phyloP scores from a whole-genome alignment of 2,113 vertebrate species.

The Antennarius striatus region DNA sequence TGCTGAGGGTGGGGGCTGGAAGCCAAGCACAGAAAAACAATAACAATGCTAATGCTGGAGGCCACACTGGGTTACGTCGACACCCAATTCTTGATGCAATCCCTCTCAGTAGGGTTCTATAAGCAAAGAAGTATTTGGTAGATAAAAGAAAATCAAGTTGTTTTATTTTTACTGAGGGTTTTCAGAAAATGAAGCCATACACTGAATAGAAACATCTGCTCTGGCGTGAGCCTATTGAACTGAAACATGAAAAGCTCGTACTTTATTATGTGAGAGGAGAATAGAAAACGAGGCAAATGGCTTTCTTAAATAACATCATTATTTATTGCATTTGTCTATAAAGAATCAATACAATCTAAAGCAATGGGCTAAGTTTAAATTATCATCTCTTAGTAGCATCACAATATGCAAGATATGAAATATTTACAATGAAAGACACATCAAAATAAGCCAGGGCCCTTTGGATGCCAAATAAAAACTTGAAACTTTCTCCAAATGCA shows the following conservation, averaged over 20 bases:
- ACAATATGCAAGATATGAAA: slow-evolving; percentile 89
- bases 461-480: slow-evolving; percentile 87
- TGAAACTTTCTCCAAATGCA: slow-evolving; percentile 83
- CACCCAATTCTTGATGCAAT: slow-evolving; percentile 24
- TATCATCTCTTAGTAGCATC: slow-evolving; percentile 87
- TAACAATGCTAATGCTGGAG: slow-evolving; percentile 66
- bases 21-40: slow-evolving; percentile 57
- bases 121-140: slow-evolving; percentile 21
- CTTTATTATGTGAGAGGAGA: slow-evolving; percentile 5
- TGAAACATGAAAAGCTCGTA: slow-evolving; percentile 22
- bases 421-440: slow-evolving; percentile 95
- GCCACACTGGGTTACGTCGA: slow-evolving; percentile 23
- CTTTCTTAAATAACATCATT: slow-evolving; percentile 94
- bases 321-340: slow-evolving; percentile 99
- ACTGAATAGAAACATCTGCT: slow-evolving; percentile 59
- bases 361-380: slow-evolving; percentile 90
- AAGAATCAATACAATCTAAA: slow-evolving; percentile 95
- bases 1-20: slow-evolving; percentile 54
- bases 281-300: slow-evolving; percentile 17
- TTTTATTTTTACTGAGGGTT: slow-evolving; percentile 22
- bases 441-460: slow-evolving; percentile 86
- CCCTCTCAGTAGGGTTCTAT: slow-evolving; percentile 29
- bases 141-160: slow-evolving; percentile 26
- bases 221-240: not conserved
- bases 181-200: slow-evolving; percentile 1